These are phyloP conservation scores for Sander lucioperca DNA, from an alignment of 2,113 vertebrate genomes.

Conservation along the genomic window DNA sequence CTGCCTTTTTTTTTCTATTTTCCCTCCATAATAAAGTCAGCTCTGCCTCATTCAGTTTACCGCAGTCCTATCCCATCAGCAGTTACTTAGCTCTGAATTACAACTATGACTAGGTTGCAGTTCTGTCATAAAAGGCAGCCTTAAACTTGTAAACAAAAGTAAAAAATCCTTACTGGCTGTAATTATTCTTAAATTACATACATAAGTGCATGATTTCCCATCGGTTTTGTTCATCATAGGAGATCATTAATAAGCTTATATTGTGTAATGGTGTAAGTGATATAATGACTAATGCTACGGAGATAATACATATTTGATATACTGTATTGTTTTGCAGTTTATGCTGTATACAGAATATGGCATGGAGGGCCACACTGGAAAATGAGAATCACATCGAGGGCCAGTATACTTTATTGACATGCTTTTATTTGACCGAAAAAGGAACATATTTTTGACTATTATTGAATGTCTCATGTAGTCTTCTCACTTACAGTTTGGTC, in stretches of 20 bases:
- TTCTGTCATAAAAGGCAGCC: conserved; percentile 17
- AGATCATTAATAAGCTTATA: not conserved
- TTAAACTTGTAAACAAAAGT: conserved; percentile 6
- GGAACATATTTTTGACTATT: too few relatives aligned
- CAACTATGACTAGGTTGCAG: not conserved
- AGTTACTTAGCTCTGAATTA: conserved; percentile 22
- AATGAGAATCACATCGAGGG: too few relatives aligned
- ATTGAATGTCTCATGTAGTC: too few relatives aligned
- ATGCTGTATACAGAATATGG: not conserved
- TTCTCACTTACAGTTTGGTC: too few relatives aligned
- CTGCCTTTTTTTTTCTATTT: conserved; percentile 17
- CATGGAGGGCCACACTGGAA: too few relatives aligned
- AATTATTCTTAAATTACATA: conserved; percentile 12
- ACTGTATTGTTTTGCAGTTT: not conserved
- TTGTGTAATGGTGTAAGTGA: not conserved
- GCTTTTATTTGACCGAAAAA: too few relatives aligned
- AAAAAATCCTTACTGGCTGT: not conserved
- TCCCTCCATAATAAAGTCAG: conserved; percentile 30
- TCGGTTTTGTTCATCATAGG: not conserved
- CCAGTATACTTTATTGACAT: too few relatives aligned
- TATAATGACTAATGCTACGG: not conserved
- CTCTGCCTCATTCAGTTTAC: conserved; percentile 8
- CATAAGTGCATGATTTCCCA: not conserved
- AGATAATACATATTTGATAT: not conserved
- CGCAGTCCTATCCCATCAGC: not conserved